phyloP scores from a whole-genome alignment of 2,113 vertebrate genomes.

The Chionomys nivalis region DNA sequence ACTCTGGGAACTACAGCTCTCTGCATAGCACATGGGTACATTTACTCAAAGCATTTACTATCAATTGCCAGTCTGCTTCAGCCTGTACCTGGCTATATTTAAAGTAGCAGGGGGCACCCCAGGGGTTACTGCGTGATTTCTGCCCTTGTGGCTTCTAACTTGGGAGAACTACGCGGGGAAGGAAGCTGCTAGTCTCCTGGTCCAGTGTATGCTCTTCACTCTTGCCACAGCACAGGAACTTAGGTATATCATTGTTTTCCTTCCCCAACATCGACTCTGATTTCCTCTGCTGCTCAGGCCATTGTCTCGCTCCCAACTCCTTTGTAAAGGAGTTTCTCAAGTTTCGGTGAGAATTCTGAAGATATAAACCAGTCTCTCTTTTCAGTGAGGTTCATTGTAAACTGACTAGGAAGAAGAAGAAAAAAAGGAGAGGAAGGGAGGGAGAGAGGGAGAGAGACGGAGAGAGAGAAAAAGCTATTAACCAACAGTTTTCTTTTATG shows the following conservation, averaged over 20 bases:
- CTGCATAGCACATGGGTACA: constrained; percentile 45
- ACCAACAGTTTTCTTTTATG: constrained; percentile 78
- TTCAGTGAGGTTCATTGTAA: constrained; percentile 45
- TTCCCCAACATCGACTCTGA: neutral
- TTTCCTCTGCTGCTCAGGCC: neutral
- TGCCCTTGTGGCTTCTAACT: constrained; percentile 54
- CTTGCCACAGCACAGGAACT: neutral
- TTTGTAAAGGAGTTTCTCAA: constrained; percentile 61
- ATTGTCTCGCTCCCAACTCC: constrained; percentile 37
- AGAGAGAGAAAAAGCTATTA: neutral
- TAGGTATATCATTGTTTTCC: neutral
- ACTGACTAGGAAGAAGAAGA: neutral
- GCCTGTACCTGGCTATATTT: constrained; percentile 51
- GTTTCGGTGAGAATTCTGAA: constrained; percentile 54
- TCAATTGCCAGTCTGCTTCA: constrained; percentile 59
- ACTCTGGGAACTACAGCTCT: constrained; percentile 37
- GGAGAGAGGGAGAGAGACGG: neutral
- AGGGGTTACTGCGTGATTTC: neutral
- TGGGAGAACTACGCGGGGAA: constrained; percentile 8
- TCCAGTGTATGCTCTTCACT: neutral
- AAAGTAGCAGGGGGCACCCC: constrained; percentile 28
- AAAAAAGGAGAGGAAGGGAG: neutral
- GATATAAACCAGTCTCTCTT: constrained; percentile 37
- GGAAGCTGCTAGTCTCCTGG: constrained; percentile 58
- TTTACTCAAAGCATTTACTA: constrained; percentile 62